Evolutionary conservation across 2,113 vertebrate species (phyloP).

Genomic region (Heloderma charlesbogerti): DNA sequence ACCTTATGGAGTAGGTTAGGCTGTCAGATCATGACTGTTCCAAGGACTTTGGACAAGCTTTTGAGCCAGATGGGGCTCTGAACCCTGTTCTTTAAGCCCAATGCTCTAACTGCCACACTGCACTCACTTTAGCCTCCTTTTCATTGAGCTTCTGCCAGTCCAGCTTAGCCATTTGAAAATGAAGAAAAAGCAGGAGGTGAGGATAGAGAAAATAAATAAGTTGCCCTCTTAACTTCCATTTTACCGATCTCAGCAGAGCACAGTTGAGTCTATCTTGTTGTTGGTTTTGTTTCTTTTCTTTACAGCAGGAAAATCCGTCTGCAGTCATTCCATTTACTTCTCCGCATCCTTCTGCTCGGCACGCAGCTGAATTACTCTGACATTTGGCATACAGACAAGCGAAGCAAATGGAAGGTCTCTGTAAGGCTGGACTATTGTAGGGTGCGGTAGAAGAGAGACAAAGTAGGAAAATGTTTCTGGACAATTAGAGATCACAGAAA

Average conservation of each 20-base stretch:
- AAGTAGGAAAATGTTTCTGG: conserved; percentile 20
- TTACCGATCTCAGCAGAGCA: conserved; percentile 9
- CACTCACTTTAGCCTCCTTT: background rate
- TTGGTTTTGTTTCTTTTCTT: background rate
- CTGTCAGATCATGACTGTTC: too few species aligned
- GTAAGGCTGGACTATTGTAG: background rate
- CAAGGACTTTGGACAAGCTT: too few species aligned
- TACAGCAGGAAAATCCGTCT: conserved; percentile 18
- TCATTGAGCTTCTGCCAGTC: rapidly evolving
- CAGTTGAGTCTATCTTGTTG: background rate
- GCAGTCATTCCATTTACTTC: conserved; percentile 2
- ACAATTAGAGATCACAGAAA: background rate
- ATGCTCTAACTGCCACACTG: background rate
- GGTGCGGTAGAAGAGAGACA: background rate
- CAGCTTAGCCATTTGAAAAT: conserved; percentile 9
- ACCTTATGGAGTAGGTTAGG: too few species aligned
- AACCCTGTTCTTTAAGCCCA: background rate
- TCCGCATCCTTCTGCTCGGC: conserved; percentile 23
- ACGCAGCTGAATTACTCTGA: conserved; percentile 23
- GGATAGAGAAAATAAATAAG: background rate
- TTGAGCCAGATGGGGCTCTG: too few species aligned
- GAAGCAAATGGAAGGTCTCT: conserved; percentile 25
- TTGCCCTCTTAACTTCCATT: conserved; percentile 8
- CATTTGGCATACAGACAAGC: conserved; percentile 27
- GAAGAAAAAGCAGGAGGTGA: background rate